Evolutionary conservation across 1,140 invertebrate genomes (phyloP), one percentile per base, ranked within the genome.

Genomic region (Drosophila santomea): DNA sequence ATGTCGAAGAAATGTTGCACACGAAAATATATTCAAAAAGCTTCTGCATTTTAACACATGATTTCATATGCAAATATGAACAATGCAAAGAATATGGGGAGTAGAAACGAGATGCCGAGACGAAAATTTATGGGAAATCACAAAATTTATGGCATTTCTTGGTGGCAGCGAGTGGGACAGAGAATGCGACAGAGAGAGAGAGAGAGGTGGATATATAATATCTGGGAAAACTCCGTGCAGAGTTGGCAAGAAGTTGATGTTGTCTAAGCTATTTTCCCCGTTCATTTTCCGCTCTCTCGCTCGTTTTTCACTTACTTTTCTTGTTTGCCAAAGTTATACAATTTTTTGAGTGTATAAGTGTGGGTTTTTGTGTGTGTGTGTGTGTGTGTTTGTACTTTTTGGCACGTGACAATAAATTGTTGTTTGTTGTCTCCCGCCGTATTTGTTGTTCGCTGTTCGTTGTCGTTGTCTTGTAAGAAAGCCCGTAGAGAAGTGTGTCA

Each of bases 371-470:
- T 60, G 41, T 71, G 57, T 60, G 32, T 60, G 41, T 60, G 41
- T 71, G 57, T 60, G 32, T 66, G 38, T 83, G 75, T 83, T 64
- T 84, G 77, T 85, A 80, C 67, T 68, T 78, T 88, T 88, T 86
- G 83, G 83, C 83, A 86, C 83, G 79, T 86, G 83, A 86, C 83
- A 86, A 86, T 86, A 86, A 86, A 88, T 83, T 86, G 79, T 86
- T 88, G 78, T 88, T 88, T 67, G 74, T 84, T 80, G 78, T 59
- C 62, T 47, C 39, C 45, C 48, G 55, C 57, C 62, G 59, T 50
- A 39, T 50, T 50, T 61, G 39, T 50, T 77, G 55, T 80, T 39
- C 38, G 38, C 11, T 73, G 36, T 45, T 58, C 48, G 59, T 20
- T 52, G 64, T 17, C 48, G 36, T 45, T 72, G 64, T 66, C 52